Evolutionary conservation across 1,140 invertebrate species (phyloP), one percentile per base, ranked within the genome.

Genomic region (Drosophila rufa): DNA sequence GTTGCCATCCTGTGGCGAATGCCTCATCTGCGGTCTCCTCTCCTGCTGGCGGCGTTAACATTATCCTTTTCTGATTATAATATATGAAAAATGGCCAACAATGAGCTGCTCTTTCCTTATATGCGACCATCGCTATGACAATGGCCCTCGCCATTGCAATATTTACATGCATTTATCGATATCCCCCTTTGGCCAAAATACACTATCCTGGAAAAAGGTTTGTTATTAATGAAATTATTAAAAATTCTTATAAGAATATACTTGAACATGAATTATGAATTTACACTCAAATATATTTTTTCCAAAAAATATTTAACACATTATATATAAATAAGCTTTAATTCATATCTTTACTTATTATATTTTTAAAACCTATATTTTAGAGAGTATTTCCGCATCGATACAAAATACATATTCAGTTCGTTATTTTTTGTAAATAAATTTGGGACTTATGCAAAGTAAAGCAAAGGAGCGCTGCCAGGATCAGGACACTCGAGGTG

Each of bases 91-190:
- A 87, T 80, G 85, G 78, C 69, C 80, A 68, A 48, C 58, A 65
- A 64, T 53, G 65, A 79, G 48, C 66, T 11, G 59, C 56, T 15
- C 48, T 17, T 43, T 51, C 50, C 50, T 57, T 47, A 36, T 55
- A 45, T 66, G 65, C 38, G 22, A 67, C 47, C 67, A 51, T 30
- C 40, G 60, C 59, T 43, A 77, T 77, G 61, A 51, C 45, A 75
- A 50, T 70, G 73, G 64, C 56, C 48, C 45, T 53, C 17, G 74
- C 48, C 19, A 25, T 11, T 50, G 80, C 51, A 55, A 68, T 80
- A 82, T 86, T 89, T 83, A 59, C 83, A 68, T 82, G 58, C 78
- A 84, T 83, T 87, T 83, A 86, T 84, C 84, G 80, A 83, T 80
- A 80, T 83, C 36, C 53, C 46, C 65, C 17, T 67, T 14, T 17